Evolutionary conservation across 2,888 invertebrate species (phyloP), one percentile per base, ranked within the genome.

Genomic region (Aspidiotus rigidus): DNA sequence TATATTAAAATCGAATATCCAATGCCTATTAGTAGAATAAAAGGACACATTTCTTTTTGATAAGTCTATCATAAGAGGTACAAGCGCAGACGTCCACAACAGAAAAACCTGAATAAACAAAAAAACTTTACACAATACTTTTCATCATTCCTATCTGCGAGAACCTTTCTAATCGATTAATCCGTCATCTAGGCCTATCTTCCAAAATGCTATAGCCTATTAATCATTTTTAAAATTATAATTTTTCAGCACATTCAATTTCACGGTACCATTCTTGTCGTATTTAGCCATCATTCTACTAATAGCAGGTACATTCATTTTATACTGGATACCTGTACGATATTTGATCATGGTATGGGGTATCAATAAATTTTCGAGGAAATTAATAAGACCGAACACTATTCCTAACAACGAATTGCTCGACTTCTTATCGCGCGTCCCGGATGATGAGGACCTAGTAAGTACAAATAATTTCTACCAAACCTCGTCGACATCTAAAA

Each of bases 381-480:
- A 95, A 79, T 85, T 98, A 71, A 80, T 97, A 69, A 83, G 93
- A 73, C 97, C 98, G 7, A 90, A 97, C 78, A 88, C 92, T 53
- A 90, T 98, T 79, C 93, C 94, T 10, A 99, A 98, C 80, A 99
- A 98, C 80, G 98, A 98, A 83, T 81, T 98, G 9, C 79, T 98
- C 73, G 98, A 99, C 81, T 87, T 95, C 76, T 80, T 98, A 72
- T 95, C 96, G 0, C 83, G 98, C 74, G 91, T 98, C 66, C 97
- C 97, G 44, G 93, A 94, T 77, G 93, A 97, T 77, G 91, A 91
- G 79, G 90, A 89, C 80, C 81, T 95, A 81, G 93, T 96, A 79
- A 86, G 84, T 80, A n/a, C n/a, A n/a, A n/a, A n/a, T n/a, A 77
- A 76, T 28, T 28, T 28, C 28, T 28, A 28, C 5, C 28, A 28